phyloP scores from a whole-genome alignment of 2,888 invertebrate species.

The Orchesellides sinensis region DNA sequence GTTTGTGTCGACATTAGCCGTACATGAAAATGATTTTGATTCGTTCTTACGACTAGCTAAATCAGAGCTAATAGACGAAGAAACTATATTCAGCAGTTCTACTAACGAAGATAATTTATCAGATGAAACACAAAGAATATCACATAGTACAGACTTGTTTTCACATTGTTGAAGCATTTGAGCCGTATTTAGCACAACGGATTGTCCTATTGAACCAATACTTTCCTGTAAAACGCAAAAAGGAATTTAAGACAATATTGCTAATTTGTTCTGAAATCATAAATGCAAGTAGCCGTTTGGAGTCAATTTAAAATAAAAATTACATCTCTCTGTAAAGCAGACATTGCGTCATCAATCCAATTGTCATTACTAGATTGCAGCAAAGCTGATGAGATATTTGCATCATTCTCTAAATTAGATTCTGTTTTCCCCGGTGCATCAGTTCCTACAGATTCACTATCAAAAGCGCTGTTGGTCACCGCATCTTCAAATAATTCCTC shows the following conservation, averaged over 20 bases:
- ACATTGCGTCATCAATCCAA: conserved; percentile 38
- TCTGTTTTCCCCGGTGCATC: neutral
- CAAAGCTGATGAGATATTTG: too few species aligned
- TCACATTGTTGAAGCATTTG: conserved; percentile 62
- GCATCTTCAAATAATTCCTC: conserved; percentile 12
- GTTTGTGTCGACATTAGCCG: neutral
- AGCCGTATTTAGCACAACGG: conserved; percentile 49
- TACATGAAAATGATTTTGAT: neutral
- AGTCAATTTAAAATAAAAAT: neutral
- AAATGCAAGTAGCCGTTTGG: too few species aligned
- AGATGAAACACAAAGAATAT: conserved; percentile 56
- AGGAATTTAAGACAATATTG: neutral
- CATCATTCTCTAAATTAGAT: neutral
- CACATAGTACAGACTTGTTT: conserved; percentile 41
- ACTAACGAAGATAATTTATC: conserved; percentile 59
- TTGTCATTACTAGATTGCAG: conserved; percentile 53
- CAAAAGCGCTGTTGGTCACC: conserved; percentile 11
- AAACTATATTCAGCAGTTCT: conserved; percentile 66
- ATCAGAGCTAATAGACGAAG: conserved; percentile 24
- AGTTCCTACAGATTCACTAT: conserved; percentile 6
- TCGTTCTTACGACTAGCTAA: neutral
- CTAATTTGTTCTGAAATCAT: too few species aligned
- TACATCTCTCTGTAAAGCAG: conserved; percentile 43
- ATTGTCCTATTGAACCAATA: conserved; percentile 15
- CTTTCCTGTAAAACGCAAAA: conserved; percentile 56